Conservation (phyloP, 2,797 vertebrate genomes). For the Knipowitschia caucasica region DNA sequence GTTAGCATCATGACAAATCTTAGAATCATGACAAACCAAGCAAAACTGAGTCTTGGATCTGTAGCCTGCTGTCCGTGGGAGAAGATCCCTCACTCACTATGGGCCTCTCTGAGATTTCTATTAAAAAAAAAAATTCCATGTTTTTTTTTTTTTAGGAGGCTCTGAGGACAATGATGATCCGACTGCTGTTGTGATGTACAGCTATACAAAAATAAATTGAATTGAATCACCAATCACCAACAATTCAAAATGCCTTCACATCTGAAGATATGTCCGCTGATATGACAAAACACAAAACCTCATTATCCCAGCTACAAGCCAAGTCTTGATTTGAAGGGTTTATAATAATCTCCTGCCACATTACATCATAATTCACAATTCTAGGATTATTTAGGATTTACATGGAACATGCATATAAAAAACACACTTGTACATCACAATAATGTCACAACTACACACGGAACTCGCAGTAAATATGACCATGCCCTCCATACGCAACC, state of each 20-base stretch:
- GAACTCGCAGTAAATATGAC: neutral
- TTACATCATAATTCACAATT: neutral
- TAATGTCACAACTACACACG: neutral
- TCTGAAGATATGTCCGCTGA: neutral
- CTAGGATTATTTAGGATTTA: conserved; percentile 11
- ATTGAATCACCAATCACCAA: too few relatives aligned
- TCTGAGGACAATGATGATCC: too few relatives aligned
- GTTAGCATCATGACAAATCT: too few relatives aligned
- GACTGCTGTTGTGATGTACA: too few relatives aligned
- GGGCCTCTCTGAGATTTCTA: too few relatives aligned
- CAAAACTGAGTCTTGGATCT: too few relatives aligned
- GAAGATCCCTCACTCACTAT: too few relatives aligned
- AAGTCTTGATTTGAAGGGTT: conserved; percentile 23
- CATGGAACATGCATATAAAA: neutral
- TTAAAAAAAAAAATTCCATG: too few relatives aligned
- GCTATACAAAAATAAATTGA: too few relatives aligned
- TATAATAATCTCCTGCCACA: conserved; percentile 19
- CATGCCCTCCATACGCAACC: neutral
- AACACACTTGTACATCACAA: neutral
- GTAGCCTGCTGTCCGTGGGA: too few relatives aligned
- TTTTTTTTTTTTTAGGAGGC: too few relatives aligned
- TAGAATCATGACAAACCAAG: too few relatives aligned
- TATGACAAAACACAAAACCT: neutral
- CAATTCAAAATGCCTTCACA: neutral
- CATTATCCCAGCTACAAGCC: neutral